A percentile compares a stretch with the other conserved stretches of the same genome.
Evolutionary conservation across 1,140 invertebrate genomes (phyloP).

Genomic region (Belonocnema kinseyi): DNA sequence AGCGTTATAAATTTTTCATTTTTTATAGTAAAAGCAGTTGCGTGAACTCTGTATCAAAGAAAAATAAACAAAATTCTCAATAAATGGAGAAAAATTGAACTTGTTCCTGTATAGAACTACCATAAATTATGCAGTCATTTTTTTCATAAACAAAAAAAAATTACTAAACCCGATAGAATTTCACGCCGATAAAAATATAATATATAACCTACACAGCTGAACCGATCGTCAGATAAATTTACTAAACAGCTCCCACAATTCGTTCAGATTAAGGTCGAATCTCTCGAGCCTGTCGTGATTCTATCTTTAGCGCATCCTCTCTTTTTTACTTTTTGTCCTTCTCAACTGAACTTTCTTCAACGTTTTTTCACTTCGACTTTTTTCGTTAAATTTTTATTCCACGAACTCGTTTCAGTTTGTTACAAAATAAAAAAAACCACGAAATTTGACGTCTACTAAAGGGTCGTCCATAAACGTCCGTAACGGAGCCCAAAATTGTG

Average conservation of each 20-base stretch:
- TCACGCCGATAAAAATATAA: background rate
- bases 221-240: slow-evolving; percentile 25
- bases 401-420: background rate
- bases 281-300: slow-evolving; percentile 17
- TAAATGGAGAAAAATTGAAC: too few relatives aligned
- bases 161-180: background rate
- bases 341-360: slow-evolving; percentile 3
- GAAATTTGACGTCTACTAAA: too few relatives aligned
- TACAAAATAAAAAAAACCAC: too few relatives aligned
- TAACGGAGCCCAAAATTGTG: too few relatives aligned
- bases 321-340: slow-evolving; percentile 14
- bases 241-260: slow-evolving; percentile 23
- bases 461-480: too few relatives aligned
- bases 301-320: slow-evolving; percentile 27
- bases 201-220: background rate
- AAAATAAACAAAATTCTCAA: too few relatives aligned
- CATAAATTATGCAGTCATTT: too few relatives aligned
- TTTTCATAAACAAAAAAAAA: too few relatives aligned
- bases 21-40: too few relatives aligned
- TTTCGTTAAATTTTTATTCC: slow-evolving; percentile 15
- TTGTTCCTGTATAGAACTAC: too few relatives aligned
- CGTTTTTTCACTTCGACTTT: slow-evolving; percentile 11
- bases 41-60: too few relatives aligned
- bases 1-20: too few relatives aligned
- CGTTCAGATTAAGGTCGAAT: slow-evolving; percentile 30